Evolutionary conservation across 2,888 invertebrate species (phyloP).

Genomic region (Arenicola marina): DNA sequence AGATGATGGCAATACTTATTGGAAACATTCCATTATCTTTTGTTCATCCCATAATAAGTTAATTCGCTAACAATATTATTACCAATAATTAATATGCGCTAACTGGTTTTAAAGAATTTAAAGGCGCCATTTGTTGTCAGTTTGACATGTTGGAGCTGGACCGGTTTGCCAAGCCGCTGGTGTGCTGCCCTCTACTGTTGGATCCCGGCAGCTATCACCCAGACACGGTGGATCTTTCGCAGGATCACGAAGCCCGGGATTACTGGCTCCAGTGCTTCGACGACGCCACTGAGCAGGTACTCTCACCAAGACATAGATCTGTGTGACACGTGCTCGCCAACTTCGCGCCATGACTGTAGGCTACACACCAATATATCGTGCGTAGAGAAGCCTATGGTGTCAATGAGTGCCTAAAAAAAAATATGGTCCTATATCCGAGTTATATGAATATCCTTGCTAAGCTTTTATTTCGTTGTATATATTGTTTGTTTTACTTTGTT

Average conservation of each 20-base stretch:
- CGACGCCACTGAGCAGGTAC: conserved; percentile 74
- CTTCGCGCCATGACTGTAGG: too few relatives aligned
- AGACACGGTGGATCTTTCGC: conserved; percentile 87
- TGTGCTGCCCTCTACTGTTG: conserved; percentile 75
- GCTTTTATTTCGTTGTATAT: neutral
- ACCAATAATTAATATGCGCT: too few relatives aligned
- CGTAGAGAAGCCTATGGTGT: neutral
- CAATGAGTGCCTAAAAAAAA: neutral
- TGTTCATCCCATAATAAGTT: too few relatives aligned
- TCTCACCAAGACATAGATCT: too few relatives aligned
- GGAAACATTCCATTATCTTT: too few relatives aligned
- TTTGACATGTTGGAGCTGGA: conserved; percentile 68
- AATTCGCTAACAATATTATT: too few relatives aligned
- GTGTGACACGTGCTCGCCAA: too few relatives aligned
- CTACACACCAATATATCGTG: too few relatives aligned
- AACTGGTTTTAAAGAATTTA: too few relatives aligned
- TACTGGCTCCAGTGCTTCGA: conserved; percentile 95
- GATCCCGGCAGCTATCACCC: conserved; percentile 83
- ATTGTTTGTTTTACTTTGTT: neutral
- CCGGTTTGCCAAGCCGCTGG: conserved; percentile 66
- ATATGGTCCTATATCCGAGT: neutral
- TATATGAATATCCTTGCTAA: neutral
- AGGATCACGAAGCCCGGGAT: conserved; percentile 79
- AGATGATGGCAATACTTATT: too few relatives aligned
- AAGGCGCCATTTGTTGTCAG: too few relatives aligned